Evolutionary conservation across 2,113 vertebrate genomes (phyloP).

Genomic region (Phalacrocorax pelagicus): DNA sequence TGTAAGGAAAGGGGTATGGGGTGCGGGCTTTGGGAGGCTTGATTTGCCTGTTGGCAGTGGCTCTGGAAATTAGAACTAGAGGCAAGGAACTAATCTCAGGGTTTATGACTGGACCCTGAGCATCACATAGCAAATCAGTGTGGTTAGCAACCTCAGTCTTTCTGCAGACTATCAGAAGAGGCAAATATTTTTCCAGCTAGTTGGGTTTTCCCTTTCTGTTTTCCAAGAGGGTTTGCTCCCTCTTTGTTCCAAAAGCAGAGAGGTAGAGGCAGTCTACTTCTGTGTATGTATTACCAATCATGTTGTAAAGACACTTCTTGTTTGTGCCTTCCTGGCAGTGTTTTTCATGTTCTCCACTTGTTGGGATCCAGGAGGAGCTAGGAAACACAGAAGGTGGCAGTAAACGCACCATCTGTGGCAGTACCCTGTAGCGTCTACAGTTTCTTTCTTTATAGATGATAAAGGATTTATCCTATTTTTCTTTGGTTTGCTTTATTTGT

Average conservation of each 20-base stretch:
- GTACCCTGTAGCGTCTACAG: background rate
- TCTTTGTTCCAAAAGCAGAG: background rate
- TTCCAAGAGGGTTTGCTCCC: background rate
- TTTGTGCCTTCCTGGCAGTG: background rate
- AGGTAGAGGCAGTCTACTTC: background rate
- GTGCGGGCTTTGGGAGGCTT: background rate
- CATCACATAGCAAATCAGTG: fast-evolving
- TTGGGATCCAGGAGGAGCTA: background rate
- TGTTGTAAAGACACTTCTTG: background rate
- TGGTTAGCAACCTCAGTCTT: background rate
- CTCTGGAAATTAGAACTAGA: background rate
- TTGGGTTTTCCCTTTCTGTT: background rate
- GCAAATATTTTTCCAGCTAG: background rate
- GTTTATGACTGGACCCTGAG: background rate
- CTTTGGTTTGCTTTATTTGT: background rate
- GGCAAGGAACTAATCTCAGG: background rate
- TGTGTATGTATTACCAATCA: background rate
- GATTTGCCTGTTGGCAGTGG: background rate
- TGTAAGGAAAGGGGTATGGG: background rate
- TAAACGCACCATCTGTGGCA: background rate
- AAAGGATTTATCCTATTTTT: background rate
- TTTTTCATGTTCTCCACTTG: background rate
- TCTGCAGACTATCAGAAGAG: background rate
- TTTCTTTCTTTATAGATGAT: background rate
- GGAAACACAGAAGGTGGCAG: background rate